Percentiles rank a stretch among this genome's conserved stretches.
phyloP scores from a whole-genome alignment of 2,888 invertebrate species.

The Ceratothoa steindachneri region DNA sequence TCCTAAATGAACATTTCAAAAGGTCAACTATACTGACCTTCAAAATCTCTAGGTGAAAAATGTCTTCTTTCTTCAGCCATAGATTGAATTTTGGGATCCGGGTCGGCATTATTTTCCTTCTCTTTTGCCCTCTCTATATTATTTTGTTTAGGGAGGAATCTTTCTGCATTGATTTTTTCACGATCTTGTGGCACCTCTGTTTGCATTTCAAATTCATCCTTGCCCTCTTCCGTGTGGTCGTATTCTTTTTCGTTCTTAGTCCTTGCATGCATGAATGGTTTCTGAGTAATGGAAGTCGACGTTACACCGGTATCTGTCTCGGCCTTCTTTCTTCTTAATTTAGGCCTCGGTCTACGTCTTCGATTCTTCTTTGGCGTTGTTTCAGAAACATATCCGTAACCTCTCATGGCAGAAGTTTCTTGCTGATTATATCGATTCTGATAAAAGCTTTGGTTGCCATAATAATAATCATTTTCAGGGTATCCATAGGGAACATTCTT shows the following conservation, averaged over 20 bases:
- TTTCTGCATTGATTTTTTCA: no score
- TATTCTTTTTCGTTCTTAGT: no score
- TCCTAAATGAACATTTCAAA: not conserved
- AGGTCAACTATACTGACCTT: slow-evolving; percentile 10
- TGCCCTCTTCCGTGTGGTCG: not conserved
- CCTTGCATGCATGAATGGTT: no score
- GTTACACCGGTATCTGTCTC: no score
- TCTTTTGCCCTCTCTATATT: no score
- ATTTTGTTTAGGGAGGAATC: no score
- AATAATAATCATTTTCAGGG: not conserved
- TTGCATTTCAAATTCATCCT: not conserved
- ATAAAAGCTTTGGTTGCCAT: not conserved
- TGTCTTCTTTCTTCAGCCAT: not conserved
- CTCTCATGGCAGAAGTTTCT: not conserved
- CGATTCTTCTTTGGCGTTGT: not conserved
- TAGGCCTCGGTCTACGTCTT: not conserved
- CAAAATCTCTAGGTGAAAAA: not conserved
- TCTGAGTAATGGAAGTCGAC: no score
- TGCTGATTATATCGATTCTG: not conserved
- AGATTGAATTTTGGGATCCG: no score
- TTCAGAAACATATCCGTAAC: not conserved
- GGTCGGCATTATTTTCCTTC: no score
- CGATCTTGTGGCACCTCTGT: not conserved
- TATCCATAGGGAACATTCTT: slow-evolving; percentile 9
- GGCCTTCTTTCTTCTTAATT: not conserved